Evolutionary conservation across 2,888 invertebrate genomes (phyloP).

Genomic region (Macaria liturata): DNA sequence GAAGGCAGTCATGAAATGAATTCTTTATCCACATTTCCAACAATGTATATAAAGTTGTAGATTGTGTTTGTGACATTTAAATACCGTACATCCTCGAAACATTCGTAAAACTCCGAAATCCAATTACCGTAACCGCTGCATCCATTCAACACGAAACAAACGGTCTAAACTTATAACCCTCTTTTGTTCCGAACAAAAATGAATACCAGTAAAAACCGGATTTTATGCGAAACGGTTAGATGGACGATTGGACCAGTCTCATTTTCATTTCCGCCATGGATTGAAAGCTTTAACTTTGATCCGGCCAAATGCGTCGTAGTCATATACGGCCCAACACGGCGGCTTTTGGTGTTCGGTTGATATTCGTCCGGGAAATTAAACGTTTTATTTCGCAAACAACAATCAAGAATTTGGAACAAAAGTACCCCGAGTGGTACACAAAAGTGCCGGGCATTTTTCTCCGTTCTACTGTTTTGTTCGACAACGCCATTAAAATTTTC

Average conservation of each 20-base stretch:
- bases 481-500: slow-evolving; percentile 23
- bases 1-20: no score
- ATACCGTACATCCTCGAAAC: slow-evolving; percentile 5
- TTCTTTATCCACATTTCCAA: no score
- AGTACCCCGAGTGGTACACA: slow-evolving; percentile 16
- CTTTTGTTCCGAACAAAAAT: slow-evolving; percentile 26
- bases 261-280: slow-evolving; percentile 44
- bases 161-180: slow-evolving; percentile 31
- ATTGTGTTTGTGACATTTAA: slow-evolving; percentile 11
- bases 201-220: slow-evolving; percentile 34
- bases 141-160: slow-evolving; percentile 31
- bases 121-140: slow-evolving; percentile 30
- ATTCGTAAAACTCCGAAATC: slow-evolving; percentile 24
- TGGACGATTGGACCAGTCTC: slow-evolving; percentile 37
- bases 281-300: slow-evolving; percentile 48
- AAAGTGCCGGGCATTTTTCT: slow-evolving; percentile 23
- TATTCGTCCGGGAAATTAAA: slow-evolving; percentile 50
- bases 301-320: slow-evolving; percentile 40
- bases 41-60: neutral
- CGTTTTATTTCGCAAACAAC: slow-evolving; percentile 44
- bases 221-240: slow-evolving; percentile 37
- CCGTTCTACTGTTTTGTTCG: slow-evolving; percentile 25
- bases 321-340: slow-evolving; percentile 21
- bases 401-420: slow-evolving; percentile 21
- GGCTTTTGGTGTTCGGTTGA: slow-evolving; percentile 36